These are phyloP conservation scores for Drosophila mayri DNA, from an alignment of 1,140 invertebrate genomes.

Conservation along the genomic window DNA sequence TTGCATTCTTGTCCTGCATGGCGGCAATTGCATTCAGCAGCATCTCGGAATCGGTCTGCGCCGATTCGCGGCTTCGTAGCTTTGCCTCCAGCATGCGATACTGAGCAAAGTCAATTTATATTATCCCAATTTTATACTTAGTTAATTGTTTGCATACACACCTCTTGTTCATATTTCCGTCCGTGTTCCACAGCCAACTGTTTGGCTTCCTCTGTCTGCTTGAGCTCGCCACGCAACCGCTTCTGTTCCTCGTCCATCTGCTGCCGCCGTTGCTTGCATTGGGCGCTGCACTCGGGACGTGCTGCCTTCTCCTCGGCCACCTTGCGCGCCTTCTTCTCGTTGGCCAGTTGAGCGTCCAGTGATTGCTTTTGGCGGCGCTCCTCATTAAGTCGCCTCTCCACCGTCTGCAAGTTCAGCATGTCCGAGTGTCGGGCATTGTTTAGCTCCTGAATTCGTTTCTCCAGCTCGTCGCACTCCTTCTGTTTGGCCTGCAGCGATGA, in stretches of 20 bases:
- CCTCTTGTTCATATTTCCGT: slow-evolving; percentile 81
- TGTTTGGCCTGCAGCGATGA: slow-evolving; percentile 84
- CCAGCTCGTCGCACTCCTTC: slow-evolving; percentile 83
- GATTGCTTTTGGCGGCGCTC: slow-evolving; percentile 91
- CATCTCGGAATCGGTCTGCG: slow-evolving; percentile 92
- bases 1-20: slow-evolving; percentile 94
- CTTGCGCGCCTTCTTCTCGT: slow-evolving; percentile 91
- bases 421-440: slow-evolving; percentile 91
- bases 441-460: slow-evolving; percentile 89
- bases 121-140: not conserved
- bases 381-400: slow-evolving; percentile 94
- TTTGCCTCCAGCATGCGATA: slow-evolving; percentile 79
- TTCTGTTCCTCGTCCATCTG: slow-evolving; percentile 93
- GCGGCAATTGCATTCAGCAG: slow-evolving; percentile 92
- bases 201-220: slow-evolving; percentile 89
- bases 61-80: slow-evolving; percentile 87
- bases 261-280: slow-evolving; percentile 90
- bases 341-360: slow-evolving; percentile 91
- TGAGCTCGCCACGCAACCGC: slow-evolving; percentile 90
- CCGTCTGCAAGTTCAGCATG: slow-evolving; percentile 90
- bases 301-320: slow-evolving; percentile 88
- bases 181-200: slow-evolving; percentile 77
- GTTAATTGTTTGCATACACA: slow-evolving; percentile 47
- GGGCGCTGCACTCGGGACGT: slow-evolving; percentile 90
- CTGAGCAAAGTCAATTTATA: slow-evolving; percentile 5